Evolutionary conservation across 64 coral and sea anemone species (phyloP).

Genomic region (Actinia equina): DNA sequence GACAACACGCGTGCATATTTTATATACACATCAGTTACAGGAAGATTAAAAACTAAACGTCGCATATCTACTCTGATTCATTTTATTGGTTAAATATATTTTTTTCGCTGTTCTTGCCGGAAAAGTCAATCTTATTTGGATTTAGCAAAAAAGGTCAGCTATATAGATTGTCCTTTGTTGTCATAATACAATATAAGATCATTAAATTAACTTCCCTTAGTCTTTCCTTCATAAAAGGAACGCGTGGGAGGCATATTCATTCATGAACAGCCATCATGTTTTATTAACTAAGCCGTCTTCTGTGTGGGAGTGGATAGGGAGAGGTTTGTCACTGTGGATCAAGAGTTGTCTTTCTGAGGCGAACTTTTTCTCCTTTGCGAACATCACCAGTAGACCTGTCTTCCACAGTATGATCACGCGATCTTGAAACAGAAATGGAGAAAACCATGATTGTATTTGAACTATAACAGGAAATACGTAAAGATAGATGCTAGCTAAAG

Average conservation of each 20-base stretch:
- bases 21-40: too few relatives aligned
- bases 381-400: background rate
- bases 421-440: background rate
- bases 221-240: background rate
- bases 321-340: background rate
- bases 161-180: background rate
- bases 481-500: background rate
- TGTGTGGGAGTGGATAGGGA: background rate
- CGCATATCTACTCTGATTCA: background rate
- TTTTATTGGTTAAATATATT: background rate
- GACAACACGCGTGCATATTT: too few relatives aligned
- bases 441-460: too few relatives aligned
- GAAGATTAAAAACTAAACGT: too few relatives aligned
- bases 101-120: background rate
- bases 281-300: background rate
- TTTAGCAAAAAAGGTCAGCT: background rate
- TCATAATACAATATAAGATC: constrained; percentile 10
- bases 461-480: too few relatives aligned
- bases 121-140: background rate
- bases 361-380: background rate
- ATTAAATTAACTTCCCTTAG: background rate
- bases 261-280: background rate
- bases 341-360: background rate
- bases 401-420: background rate
- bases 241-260: background rate